phyloP scores from a whole-genome alignment of 2,888 invertebrate genomes.

The Miltochrista miniata region DNA sequence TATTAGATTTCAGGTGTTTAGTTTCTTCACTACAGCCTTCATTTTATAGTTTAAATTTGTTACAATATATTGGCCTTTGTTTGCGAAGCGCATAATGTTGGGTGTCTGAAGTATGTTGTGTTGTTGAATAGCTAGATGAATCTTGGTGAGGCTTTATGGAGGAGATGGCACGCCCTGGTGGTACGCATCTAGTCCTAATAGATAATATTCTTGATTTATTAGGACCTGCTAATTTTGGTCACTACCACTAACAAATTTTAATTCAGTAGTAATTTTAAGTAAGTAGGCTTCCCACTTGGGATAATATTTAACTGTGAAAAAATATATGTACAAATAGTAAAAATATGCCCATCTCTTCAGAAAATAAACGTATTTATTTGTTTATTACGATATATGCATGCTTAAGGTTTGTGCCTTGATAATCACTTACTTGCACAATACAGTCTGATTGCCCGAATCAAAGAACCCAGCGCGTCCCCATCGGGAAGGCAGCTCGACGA shows the following conservation, averaged over 20 bases:
- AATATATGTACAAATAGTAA: no score
- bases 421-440: constrained; percentile 87
- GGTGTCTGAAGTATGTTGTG: constrained; percentile 11
- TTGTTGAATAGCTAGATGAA: constrained; percentile 13
- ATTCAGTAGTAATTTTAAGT: no score
- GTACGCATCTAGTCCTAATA: no score
- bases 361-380: no score
- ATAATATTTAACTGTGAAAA: no score
- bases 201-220: no score
- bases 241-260: no score
- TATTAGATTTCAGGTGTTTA: constrained; percentile 70
- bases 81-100: constrained; percentile 5
- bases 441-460: constrained; percentile 86
- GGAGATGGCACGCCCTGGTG: not conserved
- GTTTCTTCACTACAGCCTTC: constrained; percentile 51
- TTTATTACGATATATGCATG: no score
- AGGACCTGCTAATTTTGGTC: no score
- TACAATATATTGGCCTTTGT: constrained; percentile 37
- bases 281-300: no score
- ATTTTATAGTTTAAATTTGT: constrained; percentile 43
- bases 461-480: constrained; percentile 88
- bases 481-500: constrained; percentile 88
- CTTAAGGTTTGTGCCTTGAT: no score
- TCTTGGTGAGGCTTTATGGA: not conserved
- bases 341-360: no score